These are phyloP conservation scores for Oryzias sinensis DNA, from an alignment of 2,797 vertebrate genomes.

Conservation along the genomic window DNA sequence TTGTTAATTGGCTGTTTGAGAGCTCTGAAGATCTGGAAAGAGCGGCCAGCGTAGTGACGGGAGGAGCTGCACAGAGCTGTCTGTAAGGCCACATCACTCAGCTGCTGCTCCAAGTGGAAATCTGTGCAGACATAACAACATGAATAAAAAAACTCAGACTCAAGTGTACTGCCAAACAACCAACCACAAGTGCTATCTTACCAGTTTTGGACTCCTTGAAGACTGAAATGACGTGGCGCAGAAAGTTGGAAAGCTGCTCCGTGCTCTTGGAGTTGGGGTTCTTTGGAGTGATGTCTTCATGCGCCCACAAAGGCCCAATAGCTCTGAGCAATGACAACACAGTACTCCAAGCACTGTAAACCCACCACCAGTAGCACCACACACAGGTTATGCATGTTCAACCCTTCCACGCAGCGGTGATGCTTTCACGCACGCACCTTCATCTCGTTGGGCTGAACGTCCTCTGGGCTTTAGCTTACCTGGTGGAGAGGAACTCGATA, in stretches of 20 bases:
- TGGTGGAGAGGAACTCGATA: slow-evolving; percentile 97
- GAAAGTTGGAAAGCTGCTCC: slow-evolving; percentile 94
- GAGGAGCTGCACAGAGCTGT: slow-evolving; percentile 97
- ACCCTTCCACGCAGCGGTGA: slow-evolving; percentile 3
- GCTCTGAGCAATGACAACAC: slow-evolving; percentile 85
- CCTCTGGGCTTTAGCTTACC: slow-evolving; percentile 73
- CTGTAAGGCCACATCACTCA: slow-evolving; percentile 95
- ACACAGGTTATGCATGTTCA: slow-evolving; percentile 54
- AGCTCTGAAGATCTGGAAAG: slow-evolving; percentile 97
- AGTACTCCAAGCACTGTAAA: slow-evolving; percentile 82
- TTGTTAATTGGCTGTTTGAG: slow-evolving; percentile 95
- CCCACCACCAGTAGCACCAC: slow-evolving; percentile 80
- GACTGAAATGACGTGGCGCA: slow-evolving; percentile 92
- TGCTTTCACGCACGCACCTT: background rate
- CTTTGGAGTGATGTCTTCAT: slow-evolving; percentile 98
- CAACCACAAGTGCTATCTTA: slow-evolving; percentile 49
- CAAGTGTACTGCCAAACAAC: background rate
- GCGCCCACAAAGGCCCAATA: slow-evolving; percentile 96
- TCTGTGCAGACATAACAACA: slow-evolving; percentile 68
- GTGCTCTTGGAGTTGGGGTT: slow-evolving; percentile 97
- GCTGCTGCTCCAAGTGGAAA: slow-evolving; percentile 95
- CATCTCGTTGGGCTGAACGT: background rate
- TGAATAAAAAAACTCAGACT: background rate
- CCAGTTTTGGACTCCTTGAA: slow-evolving; percentile 98
- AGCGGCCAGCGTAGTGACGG: slow-evolving; percentile 93